These are phyloP conservation scores for Odontesthes bonariensis DNA, from an alignment of 2,113 vertebrate genomes.

Conservation along the genomic window DNA sequence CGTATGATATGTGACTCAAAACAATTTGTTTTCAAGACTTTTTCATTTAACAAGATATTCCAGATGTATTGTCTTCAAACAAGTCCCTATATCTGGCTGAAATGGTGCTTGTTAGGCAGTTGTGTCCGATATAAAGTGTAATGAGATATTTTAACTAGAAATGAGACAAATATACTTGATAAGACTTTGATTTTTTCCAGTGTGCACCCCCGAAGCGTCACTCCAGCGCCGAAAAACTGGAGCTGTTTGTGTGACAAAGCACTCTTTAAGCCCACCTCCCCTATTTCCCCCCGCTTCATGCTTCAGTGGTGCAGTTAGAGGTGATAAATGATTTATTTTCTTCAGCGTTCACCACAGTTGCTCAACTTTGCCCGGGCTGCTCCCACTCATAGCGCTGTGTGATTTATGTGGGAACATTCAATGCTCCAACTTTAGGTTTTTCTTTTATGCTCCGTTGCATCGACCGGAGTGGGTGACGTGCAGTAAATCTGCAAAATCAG, in stretches of 20 bases:
- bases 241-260: slow-evolving; percentile 54
- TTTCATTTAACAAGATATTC: too few relatives aligned
- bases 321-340: slow-evolving; percentile 76
- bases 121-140: too few relatives aligned
- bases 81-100: too few relatives aligned
- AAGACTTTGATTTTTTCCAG: too few relatives aligned
- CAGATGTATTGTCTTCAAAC: too few relatives aligned
- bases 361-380: slow-evolving; percentile 53
- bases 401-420: slow-evolving; percentile 69
- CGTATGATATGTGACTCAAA: too few relatives aligned
- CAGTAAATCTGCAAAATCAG: slow-evolving; percentile 21
- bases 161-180: too few relatives aligned
- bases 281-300: slow-evolving; percentile 49
- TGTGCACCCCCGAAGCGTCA: neutral
- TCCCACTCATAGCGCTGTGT: slow-evolving; percentile 48
- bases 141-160: too few relatives aligned
- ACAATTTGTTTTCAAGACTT: too few relatives aligned
- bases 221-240: slow-evolving; percentile 5
- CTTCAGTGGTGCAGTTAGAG: slow-evolving; percentile 52
- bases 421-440: slow-evolving; percentile 23
- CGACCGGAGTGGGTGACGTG: neutral
- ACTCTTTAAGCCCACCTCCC: slow-evolving; percentile 47
- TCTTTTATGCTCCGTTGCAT: slow-evolving; percentile 27
- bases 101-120: too few relatives aligned
- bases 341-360: slow-evolving; percentile 53